Base-by-base conservation (phyloP, 2,113 vertebrate genomes). In the Centropristis striata region DNA sequence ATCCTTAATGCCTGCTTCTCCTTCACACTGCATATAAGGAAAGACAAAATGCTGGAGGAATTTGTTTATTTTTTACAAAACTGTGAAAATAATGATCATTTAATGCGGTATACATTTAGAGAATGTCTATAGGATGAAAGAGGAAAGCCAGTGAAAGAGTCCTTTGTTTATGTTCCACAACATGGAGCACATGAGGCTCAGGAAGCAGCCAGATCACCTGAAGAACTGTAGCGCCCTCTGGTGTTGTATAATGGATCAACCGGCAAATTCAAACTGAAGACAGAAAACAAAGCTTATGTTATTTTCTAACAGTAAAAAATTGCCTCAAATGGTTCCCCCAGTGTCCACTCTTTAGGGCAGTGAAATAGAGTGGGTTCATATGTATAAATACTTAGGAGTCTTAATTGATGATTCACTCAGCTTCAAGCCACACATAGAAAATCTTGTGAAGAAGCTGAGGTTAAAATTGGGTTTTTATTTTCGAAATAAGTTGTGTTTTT, bases 181-280 rank as follows among this genome's bases (percentile, higher is more conserved):
- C 46, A 66, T 75, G 32, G 42, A 68, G 10, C 16, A 14, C 28
- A 4, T 20, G 39, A 57, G 54, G 15, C 9, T 37, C 23, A 65
- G 47, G 53, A 25, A 36, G 73, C 6, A 42, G 13, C 32, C 7
- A 41, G n/a, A 70, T 68, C 67, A 75, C 9, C 11, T 25, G 39
- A 78, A 44, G 89, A 42, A 36, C 87, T 73, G 36, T 66, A 74
- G 84, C 82, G 86, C 92, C 93, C 75, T 90, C 93, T 91, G 44
- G 90, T 94, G 93, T 64, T 80, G 1, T 4, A 18, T 14, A 18
- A 14, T 5, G 68, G 18, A 21, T 49, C 42, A 51, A 20, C 23
- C 41, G 51, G 32, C 32, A 32, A 6, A 32, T 32, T 32, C 6
- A 6, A 32, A 3, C 6, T 32, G 4, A n/a, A n/a, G n/a, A n/a